Evolutionary conservation across 1,140 invertebrate species (phyloP).

Genomic region (Cydia splendana): DNA sequence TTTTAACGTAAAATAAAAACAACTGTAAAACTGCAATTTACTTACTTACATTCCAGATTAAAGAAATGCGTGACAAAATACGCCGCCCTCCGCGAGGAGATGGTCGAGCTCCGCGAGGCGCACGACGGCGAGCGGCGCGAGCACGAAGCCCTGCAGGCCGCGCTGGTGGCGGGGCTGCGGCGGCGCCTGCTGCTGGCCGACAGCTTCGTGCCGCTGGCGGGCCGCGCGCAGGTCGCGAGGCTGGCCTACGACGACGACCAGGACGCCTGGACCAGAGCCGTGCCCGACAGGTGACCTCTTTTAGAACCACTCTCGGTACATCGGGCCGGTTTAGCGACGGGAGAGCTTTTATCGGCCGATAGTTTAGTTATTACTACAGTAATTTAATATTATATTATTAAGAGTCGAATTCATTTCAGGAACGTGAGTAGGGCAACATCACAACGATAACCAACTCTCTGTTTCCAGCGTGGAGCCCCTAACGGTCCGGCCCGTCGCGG

Average conservation of each 20-base stretch:
- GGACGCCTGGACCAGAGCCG: slow-evolving; percentile 83
- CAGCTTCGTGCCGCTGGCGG: slow-evolving; percentile 97
- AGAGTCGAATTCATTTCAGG: no score
- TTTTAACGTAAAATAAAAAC: no score
- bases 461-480: slow-evolving; percentile 64
- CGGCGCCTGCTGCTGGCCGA: slow-evolving; percentile 95
- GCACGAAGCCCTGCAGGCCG: slow-evolving; percentile 77
- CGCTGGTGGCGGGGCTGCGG: slow-evolving; percentile 82
- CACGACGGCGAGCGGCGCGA: slow-evolving; percentile 85
- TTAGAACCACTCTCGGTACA: neutral
- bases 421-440: no score
- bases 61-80: slow-evolving; percentile 74
- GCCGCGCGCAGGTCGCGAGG: slow-evolving; percentile 90
- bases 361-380: no score
- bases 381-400: no score
- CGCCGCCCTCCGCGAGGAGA: slow-evolving; percentile 70
- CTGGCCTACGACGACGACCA: slow-evolving; percentile 93
- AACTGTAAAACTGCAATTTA: no score
- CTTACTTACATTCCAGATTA: slow-evolving; percentile 54
- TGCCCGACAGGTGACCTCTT: neutral
- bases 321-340: no score
- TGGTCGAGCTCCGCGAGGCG: slow-evolving; percentile 73
- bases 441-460: no score
- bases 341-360: no score
- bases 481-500: slow-evolving; percentile 83